Evolutionary conservation across 2,888 invertebrate species (phyloP), one percentile per base, ranked within the genome.

Genomic region (Andricus quercusramuli): DNA sequence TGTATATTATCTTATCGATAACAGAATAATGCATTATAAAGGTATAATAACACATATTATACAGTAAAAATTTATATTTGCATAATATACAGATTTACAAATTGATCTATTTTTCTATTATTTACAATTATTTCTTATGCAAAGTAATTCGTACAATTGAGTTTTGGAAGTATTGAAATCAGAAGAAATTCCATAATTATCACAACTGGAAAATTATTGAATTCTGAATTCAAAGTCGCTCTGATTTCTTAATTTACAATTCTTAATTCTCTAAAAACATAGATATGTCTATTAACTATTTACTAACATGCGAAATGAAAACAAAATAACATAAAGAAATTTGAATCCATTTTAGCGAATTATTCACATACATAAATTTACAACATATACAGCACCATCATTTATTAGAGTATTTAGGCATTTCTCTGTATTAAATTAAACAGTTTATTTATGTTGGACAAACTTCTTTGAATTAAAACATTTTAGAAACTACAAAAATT

Each of bases 131-230:
- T 56, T 47, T 96, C 0, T 94, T 95, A 89, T 96, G 59, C 11
- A 59, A 96, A 87, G 96, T 96, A 88, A 93, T 94, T 79, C 47
- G 62, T 64, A 65, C 17, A 5, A 64, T 66, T 29, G 32, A 77
- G 25, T 77, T 37, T 37, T 65, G 20, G 32, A 25, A 74, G 29
- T 56, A 74, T n/a, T 74, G 22, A 22, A 68, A 68, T 47, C 25
- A 68, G 44, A 41, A 17, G 17, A 68, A 13, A 6, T 41, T 41
- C n/a, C 20, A 67, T 67, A 41, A 41, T 32, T 47, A 70, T 32
- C 17, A 17, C 62, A 25, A 62, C 15, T 25, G 5, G 62, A 0
- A 62, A 25, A 62, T 62, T 25, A 62, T 15, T 62, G 22, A 22
- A 29, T 70, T 8, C 13, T 51, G 29, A 6, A 17, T 29, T 29